These are phyloP conservation scores for Percopsis omiscomaycus DNA, from an alignment of 2,797 vertebrate species.

Conservation along the genomic window DNA sequence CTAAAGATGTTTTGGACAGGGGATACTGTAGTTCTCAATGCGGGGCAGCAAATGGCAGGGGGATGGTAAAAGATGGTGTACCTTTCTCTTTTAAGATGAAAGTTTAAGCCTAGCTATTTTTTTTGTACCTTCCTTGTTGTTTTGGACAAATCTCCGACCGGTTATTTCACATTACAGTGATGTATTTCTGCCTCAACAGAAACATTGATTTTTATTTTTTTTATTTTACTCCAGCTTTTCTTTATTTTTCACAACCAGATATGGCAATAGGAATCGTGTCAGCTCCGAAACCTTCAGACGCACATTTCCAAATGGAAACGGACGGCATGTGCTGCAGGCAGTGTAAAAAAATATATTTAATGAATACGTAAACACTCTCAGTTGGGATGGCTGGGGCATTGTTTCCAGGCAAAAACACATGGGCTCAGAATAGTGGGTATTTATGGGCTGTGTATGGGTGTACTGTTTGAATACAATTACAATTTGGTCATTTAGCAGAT, in stretches of 20 bases:
- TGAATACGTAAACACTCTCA: conserved; percentile 22
- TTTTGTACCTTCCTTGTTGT: conserved; percentile 37
- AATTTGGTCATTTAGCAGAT: too few species aligned
- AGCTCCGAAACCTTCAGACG: conserved; percentile 1
- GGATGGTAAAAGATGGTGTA: conserved; percentile 58
- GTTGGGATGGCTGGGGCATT: conserved; percentile 27
- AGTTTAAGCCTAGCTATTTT: conserved; percentile 53
- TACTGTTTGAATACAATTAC: not conserved
- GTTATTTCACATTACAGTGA: conserved; percentile 46
- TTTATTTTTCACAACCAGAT: conserved; percentile 21
- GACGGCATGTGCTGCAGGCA: conserved; percentile 24
- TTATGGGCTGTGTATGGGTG: conserved; percentile 26
- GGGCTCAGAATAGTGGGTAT: conserved; percentile 34
- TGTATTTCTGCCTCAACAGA: conserved; percentile 44
- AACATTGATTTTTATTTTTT: conserved; percentile 33
- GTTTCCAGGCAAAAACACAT: conserved; percentile 29
- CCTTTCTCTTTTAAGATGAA: conserved; percentile 40
- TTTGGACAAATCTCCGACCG: conserved; percentile 56
- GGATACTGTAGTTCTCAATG: too few species aligned
- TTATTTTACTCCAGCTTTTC: conserved; percentile 25
- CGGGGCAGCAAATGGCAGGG: conserved; percentile 51
- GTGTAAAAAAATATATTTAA: conserved; percentile 11
- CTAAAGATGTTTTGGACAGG: conserved; percentile 30
- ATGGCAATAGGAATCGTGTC: conserved; percentile 30
- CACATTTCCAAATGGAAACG: conserved; percentile 25